Evolutionary conservation across 2,888 invertebrate genomes (phyloP).

Genomic region (Chironomus riparius): DNA sequence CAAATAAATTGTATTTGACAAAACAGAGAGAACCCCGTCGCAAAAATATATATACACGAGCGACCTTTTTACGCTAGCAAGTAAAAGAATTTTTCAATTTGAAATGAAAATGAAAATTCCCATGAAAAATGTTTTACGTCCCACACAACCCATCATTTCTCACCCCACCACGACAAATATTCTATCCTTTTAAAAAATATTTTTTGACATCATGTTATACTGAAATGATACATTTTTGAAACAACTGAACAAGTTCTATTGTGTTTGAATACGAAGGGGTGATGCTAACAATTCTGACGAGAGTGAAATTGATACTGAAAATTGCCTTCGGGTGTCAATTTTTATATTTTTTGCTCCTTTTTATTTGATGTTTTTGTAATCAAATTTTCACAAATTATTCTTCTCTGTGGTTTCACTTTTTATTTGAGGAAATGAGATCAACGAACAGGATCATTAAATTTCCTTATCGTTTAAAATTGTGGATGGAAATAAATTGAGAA

Average conservation of each 20-base stretch:
- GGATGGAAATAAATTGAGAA: too few species aligned
- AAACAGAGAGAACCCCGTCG: neutral
- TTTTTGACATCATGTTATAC: constrained; percentile 19
- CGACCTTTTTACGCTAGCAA: neutral
- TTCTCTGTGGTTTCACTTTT: constrained; percentile 1
- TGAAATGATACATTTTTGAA: constrained; percentile 22
- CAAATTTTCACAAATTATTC: neutral
- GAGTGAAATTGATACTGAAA: constrained; percentile 23
- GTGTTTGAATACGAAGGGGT: neutral
- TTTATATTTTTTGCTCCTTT: neutral
- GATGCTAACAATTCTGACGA: constrained; percentile 7
- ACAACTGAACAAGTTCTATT: neutral
- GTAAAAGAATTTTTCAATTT: neutral
- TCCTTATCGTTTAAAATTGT: neutral
- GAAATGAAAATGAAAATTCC: constrained; percentile 15
- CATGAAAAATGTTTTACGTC: constrained; percentile 16
- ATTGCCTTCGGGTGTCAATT: constrained; percentile 20
- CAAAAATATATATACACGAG: neutral
- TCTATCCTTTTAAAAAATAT: too few species aligned
- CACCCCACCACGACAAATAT: neutral
- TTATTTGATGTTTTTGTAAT: constrained; percentile 25
- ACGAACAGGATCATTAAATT: neutral
- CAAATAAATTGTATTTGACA: constrained; percentile 23
- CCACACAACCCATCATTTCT: neutral
- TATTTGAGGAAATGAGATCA: neutral